Evolutionary conservation across 2,888 invertebrate genomes (phyloP), one percentile per base, ranked within the genome.

Genomic region (Eilema sororculum): DNA sequence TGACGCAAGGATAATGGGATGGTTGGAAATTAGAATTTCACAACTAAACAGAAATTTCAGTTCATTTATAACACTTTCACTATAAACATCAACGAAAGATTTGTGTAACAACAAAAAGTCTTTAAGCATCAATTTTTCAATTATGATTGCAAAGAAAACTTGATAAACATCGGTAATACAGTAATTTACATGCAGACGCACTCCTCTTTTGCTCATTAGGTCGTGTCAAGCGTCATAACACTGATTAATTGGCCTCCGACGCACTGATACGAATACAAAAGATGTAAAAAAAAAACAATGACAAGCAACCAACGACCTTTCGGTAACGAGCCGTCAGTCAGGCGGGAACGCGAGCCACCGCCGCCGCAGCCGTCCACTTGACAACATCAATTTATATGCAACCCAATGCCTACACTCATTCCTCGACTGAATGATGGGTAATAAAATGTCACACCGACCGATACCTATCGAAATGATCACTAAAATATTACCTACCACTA

Each of bases 181-280:
- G 71, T 78, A 76, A 87, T 90, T 87, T 86, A 85, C 86, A 86
- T 85, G 80, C 81, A 72, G 76, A 75, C 75, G 74, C 73, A 79
- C 78, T 83, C 76, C 75, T 78, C 77, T 74, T 73, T 69, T 83
- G 80, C 87, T 92, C 92, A 93, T 93, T 93, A 92, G 89, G 86
- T 86, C 89, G 82, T 91, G 92, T 91, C 91, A 92, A 90, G 89
- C 89, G 90, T 92, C 93, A 93, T 91, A 94, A 90, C 88, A 86
- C 88, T 93, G 94, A 95, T 94, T 93, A 94, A 95, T 94, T 91
- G 92, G 89, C 86, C 87, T 82, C 87, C 87, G 85, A 85, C 85
- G 81, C 82, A 78, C 83, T 82, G 88, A 88, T 86, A 86, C 81
- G 78, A 81, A 78, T 79, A 83, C 85, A 85, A 86, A 84, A 86